Percentiles rank a stretch among this genome's conserved stretches.
phyloP scores from a whole-genome alignment of 2,888 invertebrate genomes.

The Pollenia labialis region DNA sequence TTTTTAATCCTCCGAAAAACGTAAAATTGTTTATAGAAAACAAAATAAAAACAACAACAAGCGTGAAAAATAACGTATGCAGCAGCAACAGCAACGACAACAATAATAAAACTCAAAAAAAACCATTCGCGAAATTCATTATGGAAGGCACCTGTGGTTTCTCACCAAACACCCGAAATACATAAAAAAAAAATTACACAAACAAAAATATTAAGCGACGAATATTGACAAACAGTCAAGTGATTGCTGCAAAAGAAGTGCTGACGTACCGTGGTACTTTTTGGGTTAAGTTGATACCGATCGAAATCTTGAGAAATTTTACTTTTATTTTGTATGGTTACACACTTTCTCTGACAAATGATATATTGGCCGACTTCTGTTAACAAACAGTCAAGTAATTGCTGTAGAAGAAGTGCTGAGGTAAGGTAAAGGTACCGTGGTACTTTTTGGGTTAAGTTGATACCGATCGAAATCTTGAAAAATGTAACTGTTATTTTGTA shows the following conservation, averaged over 20 bases:
- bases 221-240: slow-evolving; percentile 59
- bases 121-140: slow-evolving; percentile 74
- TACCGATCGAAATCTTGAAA: no score
- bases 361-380: no score
- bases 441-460: neutral
- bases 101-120: slow-evolving; percentile 70
- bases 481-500: no score
- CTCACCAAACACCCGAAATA: slow-evolving; percentile 59
- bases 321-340: no score
- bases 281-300: no score
- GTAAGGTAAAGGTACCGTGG: neutral
- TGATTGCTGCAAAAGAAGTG: slow-evolving; percentile 5
- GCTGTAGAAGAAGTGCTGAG: neutral
- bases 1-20: slow-evolving; percentile 61
- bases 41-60: slow-evolving; percentile 62
- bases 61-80: slow-evolving; percentile 34
- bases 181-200: slow-evolving; percentile 17
- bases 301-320: no score
- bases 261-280: neutral
- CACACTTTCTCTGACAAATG: no score
- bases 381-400: slow-evolving; percentile 53
- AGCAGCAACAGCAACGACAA: slow-evolving; percentile 44
- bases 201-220: slow-evolving; percentile 11
- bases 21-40: slow-evolving; percentile 68
- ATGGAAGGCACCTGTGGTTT: slow-evolving; percentile 68